Evolutionary conservation across 2,797 vertebrate genomes (phyloP).

Genomic region (Sebastes paucispinis): DNA sequence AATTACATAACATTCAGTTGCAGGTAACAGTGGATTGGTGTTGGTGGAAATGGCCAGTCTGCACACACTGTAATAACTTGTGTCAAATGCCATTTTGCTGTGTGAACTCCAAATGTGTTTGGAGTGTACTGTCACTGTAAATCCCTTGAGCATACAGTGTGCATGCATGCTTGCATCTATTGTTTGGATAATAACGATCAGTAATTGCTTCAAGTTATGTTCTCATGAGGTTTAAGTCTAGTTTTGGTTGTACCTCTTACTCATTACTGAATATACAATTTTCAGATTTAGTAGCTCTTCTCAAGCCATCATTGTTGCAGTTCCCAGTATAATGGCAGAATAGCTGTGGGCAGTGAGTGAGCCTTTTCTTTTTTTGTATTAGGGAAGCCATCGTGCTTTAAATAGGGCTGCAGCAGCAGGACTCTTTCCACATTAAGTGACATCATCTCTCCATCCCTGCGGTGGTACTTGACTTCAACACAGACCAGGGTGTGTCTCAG

Average conservation of each 20-base stretch:
- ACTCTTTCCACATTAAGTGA: conserved; percentile 55
- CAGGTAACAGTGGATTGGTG: not conserved
- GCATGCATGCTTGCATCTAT: not conserved
- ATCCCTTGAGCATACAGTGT: not conserved
- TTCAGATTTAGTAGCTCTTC: conserved; percentile 5
- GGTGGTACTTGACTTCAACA: conserved; percentile 34
- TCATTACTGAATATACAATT: conserved; percentile 13
- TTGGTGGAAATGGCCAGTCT: not conserved
- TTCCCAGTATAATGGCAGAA: conserved; percentile 24
- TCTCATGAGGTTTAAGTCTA: not conserved
- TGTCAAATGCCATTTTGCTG: not conserved
- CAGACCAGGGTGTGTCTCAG: conserved; percentile 58
- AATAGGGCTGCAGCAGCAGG: conserved; percentile 49
- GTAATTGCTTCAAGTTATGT: not conserved
- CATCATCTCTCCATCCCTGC: conserved; percentile 53
- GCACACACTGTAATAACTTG: not conserved
- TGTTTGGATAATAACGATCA: conserved; percentile 15
- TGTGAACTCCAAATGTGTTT: conserved; percentile 1
- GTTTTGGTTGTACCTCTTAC: not conserved
- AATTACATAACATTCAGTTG: not conserved
- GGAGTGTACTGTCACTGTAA: not conserved
- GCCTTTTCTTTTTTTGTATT: conserved; percentile 30
- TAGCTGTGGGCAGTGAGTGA: conserved; percentile 29
- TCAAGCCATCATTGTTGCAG: conserved; percentile 15
- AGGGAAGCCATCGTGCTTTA: conserved; percentile 48